A percentile compares a stretch with the other conserved stretches of the same genome.
Evolutionary conservation across 2,797 vertebrate genomes (phyloP).

Genomic region (Carapus acus): DNA sequence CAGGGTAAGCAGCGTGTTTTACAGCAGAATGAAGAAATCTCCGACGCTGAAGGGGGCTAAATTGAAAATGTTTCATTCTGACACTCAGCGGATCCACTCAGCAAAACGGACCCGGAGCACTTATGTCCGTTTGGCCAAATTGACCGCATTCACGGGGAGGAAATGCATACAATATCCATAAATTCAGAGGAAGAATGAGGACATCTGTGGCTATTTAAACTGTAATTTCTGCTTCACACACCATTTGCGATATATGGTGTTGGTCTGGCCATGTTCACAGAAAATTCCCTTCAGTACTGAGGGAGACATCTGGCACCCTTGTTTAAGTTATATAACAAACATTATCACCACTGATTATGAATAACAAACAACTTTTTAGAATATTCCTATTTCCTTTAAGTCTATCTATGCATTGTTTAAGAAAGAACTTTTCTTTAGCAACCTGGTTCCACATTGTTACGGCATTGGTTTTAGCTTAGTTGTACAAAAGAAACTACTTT

Average conservation of each 20-base stretch:
- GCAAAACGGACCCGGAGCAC: conserved; percentile 59
- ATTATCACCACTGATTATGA: no score
- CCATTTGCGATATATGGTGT: conserved; percentile 10
- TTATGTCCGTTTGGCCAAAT: conserved; percentile 53
- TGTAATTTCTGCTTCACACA: conserved; percentile 29
- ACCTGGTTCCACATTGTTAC: no score
- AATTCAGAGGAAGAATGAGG: conserved; percentile 29
- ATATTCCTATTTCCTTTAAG: no score
- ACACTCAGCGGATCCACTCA: conserved; percentile 58
- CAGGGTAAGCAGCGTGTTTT: conserved; percentile 59
- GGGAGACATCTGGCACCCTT: conserved; percentile 58
- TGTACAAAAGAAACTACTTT: no score
- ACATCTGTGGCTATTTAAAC: conserved; percentile 44
- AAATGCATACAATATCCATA: conserved; percentile 48
- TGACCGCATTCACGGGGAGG: conserved; percentile 48
- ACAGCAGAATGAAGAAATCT: conserved; percentile 50
- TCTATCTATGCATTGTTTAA: no score
- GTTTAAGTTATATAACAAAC: conserved; percentile 24
- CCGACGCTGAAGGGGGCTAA: conserved; percentile 42
- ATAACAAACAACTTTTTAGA: no score
- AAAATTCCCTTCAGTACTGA: conserved; percentile 56
- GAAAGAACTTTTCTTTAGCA: no score
- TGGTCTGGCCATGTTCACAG: conserved; percentile 54
- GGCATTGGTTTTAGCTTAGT: no score
- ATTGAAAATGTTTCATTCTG: conserved; percentile 63